A percentile compares a stretch with the other conserved stretches of the same genome.
Conservation (phyloP, 2,888 invertebrate species). For the Lamellibrachia satsuma region DNA sequence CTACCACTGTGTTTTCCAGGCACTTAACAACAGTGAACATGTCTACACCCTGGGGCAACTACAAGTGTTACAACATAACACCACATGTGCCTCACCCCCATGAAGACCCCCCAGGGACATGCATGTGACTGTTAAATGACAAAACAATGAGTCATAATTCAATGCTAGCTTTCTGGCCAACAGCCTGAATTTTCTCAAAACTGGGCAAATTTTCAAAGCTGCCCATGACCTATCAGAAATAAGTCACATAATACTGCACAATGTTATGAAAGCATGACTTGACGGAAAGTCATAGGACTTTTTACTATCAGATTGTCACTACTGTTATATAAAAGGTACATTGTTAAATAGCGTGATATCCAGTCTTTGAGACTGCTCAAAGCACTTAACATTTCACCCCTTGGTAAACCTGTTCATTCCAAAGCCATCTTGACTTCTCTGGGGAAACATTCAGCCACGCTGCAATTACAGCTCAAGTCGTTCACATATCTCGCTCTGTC, state of each 20-base stretch:
- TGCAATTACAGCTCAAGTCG: no score
- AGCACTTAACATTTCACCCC: no score
- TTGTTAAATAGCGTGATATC: no score
- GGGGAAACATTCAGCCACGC: no score
- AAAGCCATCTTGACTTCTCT: no score
- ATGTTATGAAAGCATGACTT: neutral
- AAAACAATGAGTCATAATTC: neutral
- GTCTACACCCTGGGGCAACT: neutral
- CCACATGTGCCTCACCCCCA: neutral
- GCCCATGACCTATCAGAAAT: neutral
- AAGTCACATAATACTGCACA: neutral
- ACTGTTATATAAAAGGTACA: neutral
- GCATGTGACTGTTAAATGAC: neutral
- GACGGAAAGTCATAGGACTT: neutral
- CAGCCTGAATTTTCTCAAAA: neutral
- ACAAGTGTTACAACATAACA: slow-evolving; percentile 10
- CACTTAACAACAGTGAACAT: neutral
- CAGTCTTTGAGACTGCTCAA: no score
- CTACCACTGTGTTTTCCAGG: neutral
- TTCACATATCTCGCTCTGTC: no score
- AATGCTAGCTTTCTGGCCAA: neutral
- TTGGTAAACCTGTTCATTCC: no score
- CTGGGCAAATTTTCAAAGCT: neutral
- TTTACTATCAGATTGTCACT: neutral
- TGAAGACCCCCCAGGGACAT: neutral